Evolutionary conservation across 2,888 invertebrate genomes (phyloP).

Genomic region (Luperina nickerlii): DNA sequence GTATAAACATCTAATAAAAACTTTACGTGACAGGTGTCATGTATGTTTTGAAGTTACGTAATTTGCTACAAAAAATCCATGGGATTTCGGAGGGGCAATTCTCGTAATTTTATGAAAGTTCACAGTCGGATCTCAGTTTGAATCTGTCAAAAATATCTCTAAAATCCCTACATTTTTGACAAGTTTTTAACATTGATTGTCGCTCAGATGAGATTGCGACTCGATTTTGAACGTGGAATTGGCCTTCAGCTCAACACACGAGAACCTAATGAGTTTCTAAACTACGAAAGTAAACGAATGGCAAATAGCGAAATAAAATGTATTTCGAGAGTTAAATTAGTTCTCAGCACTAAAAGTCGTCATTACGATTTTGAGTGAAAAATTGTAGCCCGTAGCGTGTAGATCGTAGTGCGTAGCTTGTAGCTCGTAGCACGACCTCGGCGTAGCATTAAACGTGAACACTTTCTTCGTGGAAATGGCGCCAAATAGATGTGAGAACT

Average conservation of each 20-base stretch:
- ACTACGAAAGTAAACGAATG: background rate
- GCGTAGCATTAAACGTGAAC: constrained; percentile 51
- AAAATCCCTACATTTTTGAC: background rate
- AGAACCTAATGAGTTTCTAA: constrained; percentile 17
- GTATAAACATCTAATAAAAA: background rate
- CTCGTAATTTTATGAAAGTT: background rate
- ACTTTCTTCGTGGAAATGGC: constrained; percentile 40
- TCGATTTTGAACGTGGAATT: background rate
- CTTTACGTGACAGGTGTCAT: background rate
- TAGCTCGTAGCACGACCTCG: constrained; percentile 57
- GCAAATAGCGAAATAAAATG: background rate
- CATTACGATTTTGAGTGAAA: constrained; percentile 26
- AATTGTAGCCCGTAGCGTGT: background rate
- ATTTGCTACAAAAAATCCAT: background rate
- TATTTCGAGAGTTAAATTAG: constrained; percentile 17
- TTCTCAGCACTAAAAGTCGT: constrained; percentile 15
- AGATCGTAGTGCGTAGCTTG: constrained; percentile 6
- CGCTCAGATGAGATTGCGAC: too few relatives aligned
- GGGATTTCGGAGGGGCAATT: background rate
- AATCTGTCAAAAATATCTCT: background rate
- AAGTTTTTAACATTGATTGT: background rate
- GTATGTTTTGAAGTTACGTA: background rate
- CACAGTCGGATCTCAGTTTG: background rate
- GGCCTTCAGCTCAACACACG: background rate
- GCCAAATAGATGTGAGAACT: constrained; percentile 35